Base-by-base conservation (phyloP, 2,113 vertebrate genomes). In the Sceloporus undulatus region DNA sequence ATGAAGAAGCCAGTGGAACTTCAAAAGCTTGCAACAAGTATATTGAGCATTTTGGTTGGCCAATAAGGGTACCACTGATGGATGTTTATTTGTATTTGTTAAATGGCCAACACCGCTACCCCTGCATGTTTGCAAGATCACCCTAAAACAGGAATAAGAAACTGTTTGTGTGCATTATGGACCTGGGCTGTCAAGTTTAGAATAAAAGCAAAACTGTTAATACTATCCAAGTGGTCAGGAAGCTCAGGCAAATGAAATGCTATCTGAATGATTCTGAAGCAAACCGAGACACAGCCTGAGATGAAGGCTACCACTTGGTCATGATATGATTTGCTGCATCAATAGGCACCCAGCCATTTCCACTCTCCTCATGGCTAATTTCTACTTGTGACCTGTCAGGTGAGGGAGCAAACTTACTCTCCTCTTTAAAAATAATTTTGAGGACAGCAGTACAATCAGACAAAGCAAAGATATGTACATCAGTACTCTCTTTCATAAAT, bases 361-460 rank as follows among this genome's bases (percentile, higher is more conserved):
- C 16, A 16, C 0, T 52, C 40, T 80, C 3, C 38, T 1, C 79
- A 87, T 89, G 79, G 90, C 91, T 85, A 81, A 90, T 85, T 92
- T 91, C 74, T 14, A 86, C 84, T 94, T 90, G 80, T 91, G 79
- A 92, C 52, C 86, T 93, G 87, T 90, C 84, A 92, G 91, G 38
- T 90, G 78, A 92, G 92, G 52, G 83, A 21, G 70, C 68, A 91
- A 90, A 56, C 78, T 75, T 91, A 52, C 38, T 78, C 88, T 71
- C 88, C 74, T 56, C 87, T 88, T 82, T 80, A 85, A 93, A 82
- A 94, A 54, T 91, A 94, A 93, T 90, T 88, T 75, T 70, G 82
- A 38, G 93, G 90, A 91, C 56, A 95, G 85, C 85, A 94, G 87
- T 90, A 92, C 89, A 92, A 95, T 93, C 79, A 78, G 85, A 89